Conservation (phyloP, 2,888 invertebrate genomes). For the Perdita meconis region DNA sequence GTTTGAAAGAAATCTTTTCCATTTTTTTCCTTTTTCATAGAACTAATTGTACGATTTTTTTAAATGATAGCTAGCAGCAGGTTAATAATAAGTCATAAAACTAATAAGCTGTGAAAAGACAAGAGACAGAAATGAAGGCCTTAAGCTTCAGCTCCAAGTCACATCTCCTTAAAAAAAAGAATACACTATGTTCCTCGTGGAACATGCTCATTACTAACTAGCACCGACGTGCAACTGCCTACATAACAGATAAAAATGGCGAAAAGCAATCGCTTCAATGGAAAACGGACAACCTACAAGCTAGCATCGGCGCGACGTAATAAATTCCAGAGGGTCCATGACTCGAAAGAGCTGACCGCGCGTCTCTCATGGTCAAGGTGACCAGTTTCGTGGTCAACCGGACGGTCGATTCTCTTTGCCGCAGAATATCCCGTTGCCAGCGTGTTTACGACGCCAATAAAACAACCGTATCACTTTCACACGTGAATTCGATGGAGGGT, state of each 20-base stretch:
- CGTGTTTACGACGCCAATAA: conserved; percentile 26
- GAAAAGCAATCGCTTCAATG: conserved; percentile 4
- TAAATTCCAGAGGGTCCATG: conserved; percentile 53
- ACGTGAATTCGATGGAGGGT: conserved; percentile 29
- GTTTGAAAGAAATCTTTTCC: no score
- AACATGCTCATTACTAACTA: not conserved
- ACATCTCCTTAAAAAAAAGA: no score
- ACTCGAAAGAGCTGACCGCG: conserved; percentile 47
- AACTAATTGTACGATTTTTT: no score
- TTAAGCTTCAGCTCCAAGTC: no score
- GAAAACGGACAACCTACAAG: conserved; percentile 17
- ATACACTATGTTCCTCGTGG: not conserved
- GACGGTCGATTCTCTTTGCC: conserved; percentile 38
- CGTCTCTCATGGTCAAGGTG: conserved; percentile 69
- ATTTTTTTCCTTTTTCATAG: no score
- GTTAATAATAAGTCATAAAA: no score
- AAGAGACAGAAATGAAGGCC: no score
- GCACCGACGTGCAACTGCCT: not conserved
- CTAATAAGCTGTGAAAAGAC: no score
- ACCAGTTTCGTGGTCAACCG: conserved; percentile 49
- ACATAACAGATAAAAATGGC: not conserved
- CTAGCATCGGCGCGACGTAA: conserved; percentile 29
- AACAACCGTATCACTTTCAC: conserved; percentile 70
- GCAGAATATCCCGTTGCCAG: conserved; percentile 1
- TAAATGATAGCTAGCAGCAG: no score